Evolutionary conservation across 2,888 invertebrate genomes (phyloP), one percentile per base, ranked within the genome.

Genomic region (Hanleya hanleyi): DNA sequence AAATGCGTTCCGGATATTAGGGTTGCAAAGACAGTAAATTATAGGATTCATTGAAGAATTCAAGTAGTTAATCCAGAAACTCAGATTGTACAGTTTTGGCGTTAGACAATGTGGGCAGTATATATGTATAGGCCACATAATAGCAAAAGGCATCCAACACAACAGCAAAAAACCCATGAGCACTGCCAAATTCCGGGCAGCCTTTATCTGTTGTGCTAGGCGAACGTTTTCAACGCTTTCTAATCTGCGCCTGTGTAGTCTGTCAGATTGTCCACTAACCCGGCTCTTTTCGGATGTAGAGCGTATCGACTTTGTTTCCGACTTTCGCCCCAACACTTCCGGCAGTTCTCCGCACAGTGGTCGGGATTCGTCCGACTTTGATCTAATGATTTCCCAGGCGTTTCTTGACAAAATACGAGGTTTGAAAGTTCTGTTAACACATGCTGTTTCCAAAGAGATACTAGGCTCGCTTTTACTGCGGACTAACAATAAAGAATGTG

Each of bases 61-160:
- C 38, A 82, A 74, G 70, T 86, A 87, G 26, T 84, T 85, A 6
- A 86, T 71, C 86, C 86, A 86, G 66, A 86, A 82, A 7, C 84
- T 76, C 26, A 80, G 76, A 68, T 82, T 81, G 29, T 83, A 51
- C 1, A 83, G 50, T 2, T 72, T 74, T 15, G 35, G 35, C 18
- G 35, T 35, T 2, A 64, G 22, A 36, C 64, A 64, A 9, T 15
- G 9, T n/a, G 64, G 64, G 64, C 88, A 89, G 88, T 97, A 95
- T 22, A 97, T 97, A 51, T 96, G 95, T 86, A 97, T 92, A 71
- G 97, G 92, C 91, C 97, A 97, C 82, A 96, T 96, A 80, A 97
- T 96, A 90, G 98, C 97, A 92, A 98, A 98, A 77, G 97, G 97
- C 84, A 97, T 92, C 97, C 97, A 97, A 91, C 97, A 97, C 82